Base-by-base conservation (phyloP, 2,888 invertebrate species). In the Parnassius apollo region DNA sequence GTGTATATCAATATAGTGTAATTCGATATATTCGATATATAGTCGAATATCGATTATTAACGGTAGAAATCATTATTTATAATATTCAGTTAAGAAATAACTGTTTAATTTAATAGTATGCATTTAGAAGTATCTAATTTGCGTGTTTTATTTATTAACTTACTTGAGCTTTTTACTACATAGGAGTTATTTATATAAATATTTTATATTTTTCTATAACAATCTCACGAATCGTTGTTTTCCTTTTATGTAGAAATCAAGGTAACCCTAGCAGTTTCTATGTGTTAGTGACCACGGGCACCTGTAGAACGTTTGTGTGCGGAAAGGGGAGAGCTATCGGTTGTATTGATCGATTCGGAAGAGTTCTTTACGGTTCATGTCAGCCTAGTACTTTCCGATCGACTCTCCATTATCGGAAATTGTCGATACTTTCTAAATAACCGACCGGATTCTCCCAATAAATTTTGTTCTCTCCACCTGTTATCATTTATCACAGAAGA, bases 321-420 rank as follows among this genome's bases (percentile, higher is more conserved):
- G 80, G 80, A 71, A 66, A 55, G 66, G 71, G 71, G 72, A 71
- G 71, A 69, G 71, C 73, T 73, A 69, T 79, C 80, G 80, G 66
- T 79, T 73, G 64, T 89, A 90, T 89, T 82, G 89, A 90, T 88
- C 86, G 82, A 81, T 87, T 88, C 87, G 88, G 75, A 80, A 87
- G 75, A 78, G 65, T 85, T 85, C 82, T 75, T 76, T 63, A 60
- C 57, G 44, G 18, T 22, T 72, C 67, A 73, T 89, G 83, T 10
- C 55, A 54, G 68, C 89, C 88, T 89, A 72, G 89, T 90, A 83
- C 78, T 86, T 87, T 81, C 85, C 85, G 85, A 90, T 89, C 87
- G 79, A 81, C 81, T 84, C 81, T 83, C 81, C 85, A 85, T 89
- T 88, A 89, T 88, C 81, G 89, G 80, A 69, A 81, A 86, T 83